phyloP scores from a whole-genome alignment of 2,113 vertebrate species.

The Parotia lawesii region DNA sequence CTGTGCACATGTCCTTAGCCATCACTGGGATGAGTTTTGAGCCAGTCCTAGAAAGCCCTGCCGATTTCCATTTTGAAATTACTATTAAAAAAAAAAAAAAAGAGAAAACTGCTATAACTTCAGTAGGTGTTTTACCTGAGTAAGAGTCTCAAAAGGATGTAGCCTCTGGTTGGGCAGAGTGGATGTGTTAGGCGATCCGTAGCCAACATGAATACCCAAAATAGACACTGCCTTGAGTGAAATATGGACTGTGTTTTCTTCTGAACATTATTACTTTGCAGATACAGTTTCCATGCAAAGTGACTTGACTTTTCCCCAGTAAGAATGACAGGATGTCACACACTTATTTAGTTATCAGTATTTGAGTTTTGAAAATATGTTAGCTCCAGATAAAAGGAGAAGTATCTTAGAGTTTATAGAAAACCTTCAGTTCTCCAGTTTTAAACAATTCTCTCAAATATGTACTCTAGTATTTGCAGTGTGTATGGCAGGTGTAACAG shows the following conservation, averaged over 20 bases:
- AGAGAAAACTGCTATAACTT: neutral
- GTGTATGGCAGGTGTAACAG: neutral
- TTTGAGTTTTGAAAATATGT: neutral
- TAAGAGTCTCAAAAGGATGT: neutral
- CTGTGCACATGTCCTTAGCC: rapidly evolving
- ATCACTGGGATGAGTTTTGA: neutral
- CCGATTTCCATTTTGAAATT: neutral
- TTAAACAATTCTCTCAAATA: neutral
- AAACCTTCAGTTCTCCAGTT: neutral
- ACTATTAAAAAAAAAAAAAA: neutral
- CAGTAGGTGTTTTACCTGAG: neutral
- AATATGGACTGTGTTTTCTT: neutral
- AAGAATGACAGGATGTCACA: neutral
- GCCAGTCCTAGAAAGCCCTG: neutral
- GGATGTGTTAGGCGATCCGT: neutral
- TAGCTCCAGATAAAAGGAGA: neutral
- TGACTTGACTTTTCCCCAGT: neutral
- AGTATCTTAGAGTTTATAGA: neutral
- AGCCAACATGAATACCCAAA: neutral
- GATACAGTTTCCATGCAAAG: neutral
- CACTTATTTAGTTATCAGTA: neutral
- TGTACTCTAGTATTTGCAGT: neutral
- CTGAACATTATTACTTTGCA: neutral
- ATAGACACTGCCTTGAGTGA: neutral
- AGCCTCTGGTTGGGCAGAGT: neutral